Evolutionary conservation across 2,888 invertebrate genomes (phyloP).

Genomic region (Dicyrtoma fusca): DNA sequence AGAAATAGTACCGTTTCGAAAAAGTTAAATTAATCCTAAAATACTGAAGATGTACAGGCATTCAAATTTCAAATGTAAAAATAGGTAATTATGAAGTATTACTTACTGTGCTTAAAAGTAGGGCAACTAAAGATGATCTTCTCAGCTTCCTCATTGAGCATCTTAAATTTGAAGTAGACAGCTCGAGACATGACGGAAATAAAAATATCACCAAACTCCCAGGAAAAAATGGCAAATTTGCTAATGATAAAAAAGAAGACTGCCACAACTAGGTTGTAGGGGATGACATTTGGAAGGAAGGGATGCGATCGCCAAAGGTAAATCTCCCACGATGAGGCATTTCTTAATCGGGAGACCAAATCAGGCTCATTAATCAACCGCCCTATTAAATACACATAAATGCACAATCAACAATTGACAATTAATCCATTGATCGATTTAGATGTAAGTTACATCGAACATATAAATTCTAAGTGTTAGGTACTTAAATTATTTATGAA

Average conservation of each 20-base stretch:
- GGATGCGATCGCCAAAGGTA: slow-evolving; percentile 44
- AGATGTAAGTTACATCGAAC: background rate
- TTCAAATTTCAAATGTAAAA: background rate
- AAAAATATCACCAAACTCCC: slow-evolving; percentile 48
- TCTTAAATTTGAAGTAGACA: slow-evolving; percentile 45
- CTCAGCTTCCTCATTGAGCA: slow-evolving; percentile 18
- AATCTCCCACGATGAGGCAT: slow-evolving; percentile 37
- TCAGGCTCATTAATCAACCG: slow-evolving; percentile 14
- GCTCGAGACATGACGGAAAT: slow-evolving; percentile 44
- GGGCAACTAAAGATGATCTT: background rate
- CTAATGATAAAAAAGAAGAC: slow-evolving; percentile 46
- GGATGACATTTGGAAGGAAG: slow-evolving; percentile 40
- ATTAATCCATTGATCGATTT: background rate
- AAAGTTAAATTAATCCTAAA: no score
- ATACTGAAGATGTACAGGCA: no score
- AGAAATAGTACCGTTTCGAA: no score
- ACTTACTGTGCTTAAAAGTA: background rate
- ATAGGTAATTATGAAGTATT: background rate
- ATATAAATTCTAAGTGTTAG: background rate
- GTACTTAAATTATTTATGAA: background rate
- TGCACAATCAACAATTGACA: background rate
- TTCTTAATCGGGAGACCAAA: background rate
- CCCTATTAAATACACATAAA: no score
- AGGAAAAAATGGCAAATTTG: slow-evolving; percentile 49
- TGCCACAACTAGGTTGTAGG: slow-evolving; percentile 42